phyloP scores from a whole-genome alignment of 2,113 vertebrate genomes.

The Lophochroa leadbeateri region DNA sequence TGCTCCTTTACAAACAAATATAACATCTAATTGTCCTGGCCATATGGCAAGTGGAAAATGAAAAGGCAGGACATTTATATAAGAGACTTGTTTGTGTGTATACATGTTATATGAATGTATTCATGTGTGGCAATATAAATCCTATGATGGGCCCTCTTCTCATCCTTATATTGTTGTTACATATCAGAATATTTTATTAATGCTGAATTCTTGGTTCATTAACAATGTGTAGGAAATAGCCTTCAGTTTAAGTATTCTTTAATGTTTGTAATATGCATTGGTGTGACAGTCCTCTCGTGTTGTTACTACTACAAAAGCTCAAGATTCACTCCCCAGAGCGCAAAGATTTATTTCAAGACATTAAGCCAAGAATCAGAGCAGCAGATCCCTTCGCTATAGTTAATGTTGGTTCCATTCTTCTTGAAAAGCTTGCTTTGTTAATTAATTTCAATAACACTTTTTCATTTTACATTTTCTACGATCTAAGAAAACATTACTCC shows the following conservation, averaged over 20 bases:
- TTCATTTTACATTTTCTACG: not conserved
- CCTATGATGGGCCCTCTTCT: not conserved
- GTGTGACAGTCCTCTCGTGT: not conserved
- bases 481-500: not conserved
- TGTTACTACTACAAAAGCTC: not conserved
- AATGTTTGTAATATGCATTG: not conserved
- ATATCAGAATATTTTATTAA: not conserved
- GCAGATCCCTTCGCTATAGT: not conserved
- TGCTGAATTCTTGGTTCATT: not conserved
- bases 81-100: not conserved
- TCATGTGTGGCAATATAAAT: not conserved
- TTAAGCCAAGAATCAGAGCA: not conserved
- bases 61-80: not conserved
- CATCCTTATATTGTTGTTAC: not conserved
- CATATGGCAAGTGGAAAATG: not conserved
- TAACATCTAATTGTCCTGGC: not conserved
- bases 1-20: not conserved
- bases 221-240: not conserved
- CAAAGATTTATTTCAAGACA: not conserved
- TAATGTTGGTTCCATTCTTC: not conserved
- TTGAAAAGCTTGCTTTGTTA: not conserved
- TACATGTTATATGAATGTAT: fast-evolving
- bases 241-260: constrained; percentile 6
- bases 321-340: not conserved
- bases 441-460: not conserved